Percentiles rank a stretch among this genome's conserved stretches.
Conservation (phyloP, 2,797 vertebrate genomes). For the Ctenochaetus hawaiiensis region DNA sequence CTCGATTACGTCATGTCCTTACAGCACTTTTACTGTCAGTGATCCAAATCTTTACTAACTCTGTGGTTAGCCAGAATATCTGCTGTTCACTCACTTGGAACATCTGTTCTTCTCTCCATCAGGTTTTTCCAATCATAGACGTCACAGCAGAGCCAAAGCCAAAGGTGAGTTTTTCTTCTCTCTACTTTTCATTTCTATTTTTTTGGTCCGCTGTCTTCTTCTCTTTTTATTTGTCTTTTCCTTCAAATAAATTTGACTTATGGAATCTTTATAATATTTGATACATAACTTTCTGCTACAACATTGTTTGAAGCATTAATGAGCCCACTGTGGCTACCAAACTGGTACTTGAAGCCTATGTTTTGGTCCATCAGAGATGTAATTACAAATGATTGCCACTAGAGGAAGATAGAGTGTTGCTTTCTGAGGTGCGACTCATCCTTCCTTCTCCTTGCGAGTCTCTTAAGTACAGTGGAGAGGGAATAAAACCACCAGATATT, state of each 20-base stretch:
- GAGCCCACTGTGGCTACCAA: neutral
- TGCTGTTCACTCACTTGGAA: conserved; percentile 33
- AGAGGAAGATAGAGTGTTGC: conserved; percentile 60
- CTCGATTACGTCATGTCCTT: neutral
- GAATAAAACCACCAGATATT: neutral
- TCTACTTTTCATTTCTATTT: neutral
- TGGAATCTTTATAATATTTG: neutral
- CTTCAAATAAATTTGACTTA: neutral
- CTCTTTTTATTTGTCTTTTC: neutral
- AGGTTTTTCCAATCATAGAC: conserved; percentile 54
- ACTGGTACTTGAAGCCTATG: neutral
- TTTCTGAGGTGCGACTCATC: neutral
- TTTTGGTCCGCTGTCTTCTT: neutral
- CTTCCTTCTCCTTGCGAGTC: rapidly evolving
- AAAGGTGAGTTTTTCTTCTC: conserved; percentile 55
- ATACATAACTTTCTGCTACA: neutral
- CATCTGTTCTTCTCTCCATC: conserved; percentile 38
- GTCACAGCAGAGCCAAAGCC: conserved; percentile 37
- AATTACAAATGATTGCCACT: conserved; percentile 36
- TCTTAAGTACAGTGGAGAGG: neutral
- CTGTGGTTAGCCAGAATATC: neutral
- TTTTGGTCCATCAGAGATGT: conserved; percentile 7
- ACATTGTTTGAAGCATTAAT: neutral
- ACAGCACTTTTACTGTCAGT: conserved; percentile 1
- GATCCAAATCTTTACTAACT: conserved; percentile 5